These are phyloP conservation scores for Arenicola marina DNA, from an alignment of 2,888 invertebrate species.

Conservation along the genomic window DNA sequence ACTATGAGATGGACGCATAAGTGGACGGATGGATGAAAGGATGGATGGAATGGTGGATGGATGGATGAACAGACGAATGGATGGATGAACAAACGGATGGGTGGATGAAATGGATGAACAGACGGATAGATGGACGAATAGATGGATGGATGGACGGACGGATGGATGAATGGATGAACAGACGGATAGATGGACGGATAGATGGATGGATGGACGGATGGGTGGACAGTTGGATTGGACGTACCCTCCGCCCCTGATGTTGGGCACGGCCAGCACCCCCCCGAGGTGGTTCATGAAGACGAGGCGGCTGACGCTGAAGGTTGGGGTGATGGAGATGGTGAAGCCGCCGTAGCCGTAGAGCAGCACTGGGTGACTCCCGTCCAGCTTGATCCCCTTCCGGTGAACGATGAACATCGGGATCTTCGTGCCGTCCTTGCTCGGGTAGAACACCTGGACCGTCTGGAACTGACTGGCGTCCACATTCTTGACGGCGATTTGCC, in stretches of 20 bases:
- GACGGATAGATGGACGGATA: no score
- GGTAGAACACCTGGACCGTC: constrained; percentile 88
- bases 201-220: no score
- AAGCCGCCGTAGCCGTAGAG: constrained; percentile 98
- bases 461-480: constrained; percentile 79
- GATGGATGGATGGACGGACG: no score
- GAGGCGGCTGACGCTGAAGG: constrained; percentile 83
- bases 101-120: no score
- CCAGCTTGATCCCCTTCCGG: constrained; percentile 67
- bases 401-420: constrained; percentile 91
- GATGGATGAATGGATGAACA: no score
- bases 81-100: no score
- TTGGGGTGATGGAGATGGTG: constrained; percentile 87
- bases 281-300: constrained; percentile 87
- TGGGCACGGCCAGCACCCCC: constrained; percentile 88
- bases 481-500: constrained; percentile 83
- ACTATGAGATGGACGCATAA: not conserved
- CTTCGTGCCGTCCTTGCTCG: constrained; percentile 87
- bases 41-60: no score
- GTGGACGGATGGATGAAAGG: no score
- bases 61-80: no score
- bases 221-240: no score
- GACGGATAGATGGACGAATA: no score
- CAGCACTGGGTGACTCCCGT: constrained; percentile 80
- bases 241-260: constrained; percentile 94